Evolutionary conservation across 2,797 vertebrate species (phyloP), one percentile per base, ranked within the genome.

Genomic region (Coreius guichenoti): DNA sequence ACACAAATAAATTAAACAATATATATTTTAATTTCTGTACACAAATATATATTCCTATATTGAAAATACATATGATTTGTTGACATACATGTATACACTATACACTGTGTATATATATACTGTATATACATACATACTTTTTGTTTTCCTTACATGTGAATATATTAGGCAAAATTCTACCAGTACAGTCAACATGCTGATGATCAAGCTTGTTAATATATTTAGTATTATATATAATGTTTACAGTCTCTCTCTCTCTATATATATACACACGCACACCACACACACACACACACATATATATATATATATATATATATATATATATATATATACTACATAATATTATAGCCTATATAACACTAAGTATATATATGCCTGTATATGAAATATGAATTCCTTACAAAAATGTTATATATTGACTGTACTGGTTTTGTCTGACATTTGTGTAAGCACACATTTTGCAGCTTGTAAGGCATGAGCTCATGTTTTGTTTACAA

Each of bases 401-500:
- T 63, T 63, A 65, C 14, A 7, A 1, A 1, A 4, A 63, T 63
- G 26, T 31, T 23, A 31, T 36, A 29, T 23, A 75, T 26, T 47
- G 31, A 17, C 31, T 21, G 23, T 8, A 51, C 31, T 36, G 43
- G 61, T 72, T 21, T 47, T 31, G 77, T n/a, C 80, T 58, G 36
- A 43, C 49, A 51, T 83, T 51, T 54, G 43, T 75, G 45, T 39
- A 77, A 68, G n/a, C 23, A 68, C 68, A 56, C 13, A 65, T 81
- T 77, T 70, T 36, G 80, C 69, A 70, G 39, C 76, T 86, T 94
- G 90, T 88, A 88, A 92, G 90, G 92, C 90, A 91, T 83, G 82
- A 84, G 56, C 31, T 90, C 94, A 93, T 88, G 91, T 90, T 94
- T 94, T 95, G 94, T 95, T 93, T 93, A 94, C 93, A 93, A 91